These are phyloP conservation scores for Falco columbarius DNA, from an alignment of 2,797 vertebrate species.

Conservation along the genomic window DNA sequence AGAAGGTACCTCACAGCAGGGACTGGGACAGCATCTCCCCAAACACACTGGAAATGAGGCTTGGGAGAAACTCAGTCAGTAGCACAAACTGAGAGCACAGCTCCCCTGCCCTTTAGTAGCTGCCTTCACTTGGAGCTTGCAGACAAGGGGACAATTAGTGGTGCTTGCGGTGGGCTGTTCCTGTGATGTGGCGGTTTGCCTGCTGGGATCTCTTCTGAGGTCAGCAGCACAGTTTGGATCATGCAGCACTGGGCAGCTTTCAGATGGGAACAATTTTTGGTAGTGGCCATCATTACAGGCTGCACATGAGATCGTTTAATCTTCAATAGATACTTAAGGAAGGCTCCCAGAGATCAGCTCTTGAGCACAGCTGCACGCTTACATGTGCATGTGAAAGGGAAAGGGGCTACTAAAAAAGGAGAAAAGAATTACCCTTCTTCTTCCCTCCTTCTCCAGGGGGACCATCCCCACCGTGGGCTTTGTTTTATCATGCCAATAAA, in stretches of 20 bases:
- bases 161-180: neutral
- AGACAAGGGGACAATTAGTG: conserved; percentile 13
- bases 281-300: conserved; percentile 52
- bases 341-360: neutral
- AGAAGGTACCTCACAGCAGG: neutral
- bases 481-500: neutral
- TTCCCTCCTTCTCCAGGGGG: neutral
- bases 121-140: neutral
- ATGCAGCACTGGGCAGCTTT: neutral
- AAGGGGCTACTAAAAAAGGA: neutral
- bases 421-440: neutral
- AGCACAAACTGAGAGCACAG: neutral
- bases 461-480: neutral
- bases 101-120: neutral
- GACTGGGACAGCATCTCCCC: neutral
- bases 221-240: neutral
- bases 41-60: neutral
- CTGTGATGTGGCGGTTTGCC: conserved; percentile 61
- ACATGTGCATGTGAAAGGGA: neutral
- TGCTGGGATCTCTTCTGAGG: neutral
- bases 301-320: conserved; percentile 11
- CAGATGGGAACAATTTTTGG: conserved; percentile 62
- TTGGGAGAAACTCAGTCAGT: neutral
- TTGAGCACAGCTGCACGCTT: neutral
- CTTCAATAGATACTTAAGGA: conserved; percentile 5